These are phyloP conservation scores for Gryllus longicercus DNA, from an alignment of 2,888 invertebrate genomes.

Conservation along the genomic window DNA sequence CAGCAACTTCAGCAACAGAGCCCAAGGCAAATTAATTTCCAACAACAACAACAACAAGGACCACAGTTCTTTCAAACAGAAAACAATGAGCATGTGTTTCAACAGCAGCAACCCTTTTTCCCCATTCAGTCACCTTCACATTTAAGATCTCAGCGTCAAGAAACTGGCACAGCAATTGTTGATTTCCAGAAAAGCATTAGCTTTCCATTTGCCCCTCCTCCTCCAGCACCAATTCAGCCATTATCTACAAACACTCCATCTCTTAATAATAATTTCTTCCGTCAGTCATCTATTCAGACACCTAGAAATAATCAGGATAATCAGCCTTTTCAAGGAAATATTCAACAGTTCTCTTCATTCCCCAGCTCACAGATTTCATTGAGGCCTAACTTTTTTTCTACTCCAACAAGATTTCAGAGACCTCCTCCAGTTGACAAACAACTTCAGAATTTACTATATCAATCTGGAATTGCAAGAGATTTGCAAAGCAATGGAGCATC, in stretches of 20 bases:
- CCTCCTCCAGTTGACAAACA: conserved; percentile 55
- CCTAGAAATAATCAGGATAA: background rate
- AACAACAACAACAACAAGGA: conserved; percentile 31
- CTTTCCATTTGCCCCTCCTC: conserved; percentile 42
- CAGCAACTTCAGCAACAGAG: conserved; percentile 42
- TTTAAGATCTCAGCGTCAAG: conserved; percentile 43
- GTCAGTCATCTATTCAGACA: background rate
- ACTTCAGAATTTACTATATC: conserved; percentile 61
- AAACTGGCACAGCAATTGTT: conserved; percentile 47
- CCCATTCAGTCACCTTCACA: conserved; percentile 33
- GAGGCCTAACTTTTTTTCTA: background rate
- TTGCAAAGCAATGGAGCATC: conserved; percentile 48
- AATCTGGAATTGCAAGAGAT: conserved; percentile 60
- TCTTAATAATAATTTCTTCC: conserved; percentile 20
- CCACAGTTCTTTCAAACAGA: conserved; percentile 42
- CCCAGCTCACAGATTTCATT: background rate
- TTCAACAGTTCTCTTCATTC: background rate
- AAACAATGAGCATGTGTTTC: conserved; percentile 23
- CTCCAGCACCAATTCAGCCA: conserved; percentile 37
- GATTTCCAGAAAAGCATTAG: conserved; percentile 53
- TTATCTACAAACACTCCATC: background rate
- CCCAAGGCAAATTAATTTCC: conserved; percentile 37
- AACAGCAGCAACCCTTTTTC: conserved; percentile 33
- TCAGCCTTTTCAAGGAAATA: background rate
- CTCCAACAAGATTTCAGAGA: conserved; percentile 27